Evolutionary conservation across 2,888 invertebrate species (phyloP).

Genomic region (Acanthacorydalis orientalis): DNA sequence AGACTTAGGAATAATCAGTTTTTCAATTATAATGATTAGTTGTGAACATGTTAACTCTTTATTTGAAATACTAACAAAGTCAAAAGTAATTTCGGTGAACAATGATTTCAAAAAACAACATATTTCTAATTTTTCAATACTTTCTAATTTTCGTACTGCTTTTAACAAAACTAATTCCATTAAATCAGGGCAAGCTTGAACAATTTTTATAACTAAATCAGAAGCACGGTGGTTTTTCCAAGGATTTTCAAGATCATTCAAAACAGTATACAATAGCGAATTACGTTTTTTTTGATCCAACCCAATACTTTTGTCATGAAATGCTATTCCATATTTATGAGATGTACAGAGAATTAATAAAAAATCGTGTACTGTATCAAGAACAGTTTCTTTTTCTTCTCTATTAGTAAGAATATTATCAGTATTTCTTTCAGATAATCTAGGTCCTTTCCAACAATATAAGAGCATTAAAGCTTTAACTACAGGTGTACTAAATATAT

Average conservation of each 20-base stretch:
- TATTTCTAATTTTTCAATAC: too few relatives aligned
- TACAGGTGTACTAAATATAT: conserved; percentile 48
- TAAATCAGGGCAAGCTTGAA: conserved; percentile 54
- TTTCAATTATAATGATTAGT: too few relatives aligned
- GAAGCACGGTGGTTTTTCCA: conserved; percentile 50
- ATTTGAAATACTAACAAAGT: too few relatives aligned
- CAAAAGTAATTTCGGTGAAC: too few relatives aligned
- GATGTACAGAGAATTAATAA: conserved; percentile 60
- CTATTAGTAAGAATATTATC: conserved; percentile 15
- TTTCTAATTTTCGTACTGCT: too few relatives aligned
- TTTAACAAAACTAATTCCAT: conserved; percentile 37
- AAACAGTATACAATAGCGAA: conserved; percentile 39
- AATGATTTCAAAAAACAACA: too few relatives aligned
- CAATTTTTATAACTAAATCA: conserved; percentile 43
- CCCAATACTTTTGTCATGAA: conserved; percentile 48
- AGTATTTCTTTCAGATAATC: conserved; percentile 26
- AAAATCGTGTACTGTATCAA: conserved; percentile 44
- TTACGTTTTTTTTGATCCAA: conserved; percentile 40
- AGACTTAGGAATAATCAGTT: too few relatives aligned
- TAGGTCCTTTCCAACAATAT: conserved; percentile 61
- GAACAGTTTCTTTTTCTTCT: conserved; percentile 33
- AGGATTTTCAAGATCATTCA: conserved; percentile 46
- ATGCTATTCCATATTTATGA: conserved; percentile 58
- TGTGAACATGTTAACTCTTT: too few relatives aligned
- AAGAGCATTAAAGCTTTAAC: conserved; percentile 49